Percentiles rank a stretch among this genome's conserved stretches.
These are phyloP conservation scores for Loris lydekkerianus DNA, from an alignment of 2,797 vertebrate species.

Conservation along the genomic window DNA sequence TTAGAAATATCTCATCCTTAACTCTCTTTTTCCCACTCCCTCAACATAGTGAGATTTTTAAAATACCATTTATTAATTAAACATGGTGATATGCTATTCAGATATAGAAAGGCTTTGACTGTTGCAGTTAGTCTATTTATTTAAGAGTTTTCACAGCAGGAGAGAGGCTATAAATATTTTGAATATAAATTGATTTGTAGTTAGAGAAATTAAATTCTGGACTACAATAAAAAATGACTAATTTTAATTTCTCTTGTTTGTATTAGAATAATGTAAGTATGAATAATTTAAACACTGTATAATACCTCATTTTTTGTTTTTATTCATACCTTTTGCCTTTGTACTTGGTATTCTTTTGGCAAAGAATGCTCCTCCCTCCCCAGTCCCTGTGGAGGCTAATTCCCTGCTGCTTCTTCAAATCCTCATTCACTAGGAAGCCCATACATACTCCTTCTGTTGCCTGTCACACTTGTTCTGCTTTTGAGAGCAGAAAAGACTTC, in stretches of 20 bases:
- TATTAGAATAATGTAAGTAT: conserved; percentile 31
- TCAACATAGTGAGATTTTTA: not conserved
- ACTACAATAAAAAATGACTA: conserved; percentile 38
- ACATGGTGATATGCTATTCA: conserved; percentile 43
- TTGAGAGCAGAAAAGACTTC: not conserved
- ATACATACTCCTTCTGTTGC: not conserved
- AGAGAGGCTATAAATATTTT: conserved; percentile 71
- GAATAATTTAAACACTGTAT: conserved; percentile 20
- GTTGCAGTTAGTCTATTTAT: conserved; percentile 55
- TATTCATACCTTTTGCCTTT: not conserved
- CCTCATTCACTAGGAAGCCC: not conserved
- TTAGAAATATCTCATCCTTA: not conserved
- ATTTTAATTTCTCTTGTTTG: conserved; percentile 56
- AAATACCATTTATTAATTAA: conserved; percentile 56
- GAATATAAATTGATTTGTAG: conserved; percentile 61
- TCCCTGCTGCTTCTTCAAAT: not conserved
- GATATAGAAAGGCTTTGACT: conserved; percentile 1
- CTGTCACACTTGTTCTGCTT: not conserved
- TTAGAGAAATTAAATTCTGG: conserved; percentile 67
- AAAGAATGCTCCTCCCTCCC: not conserved
- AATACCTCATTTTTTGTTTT: conserved; percentile 18
- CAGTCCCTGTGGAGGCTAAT: not conserved
- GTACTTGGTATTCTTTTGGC: not conserved
- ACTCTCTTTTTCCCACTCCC: not conserved
- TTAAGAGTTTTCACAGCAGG: conserved; percentile 60